These are phyloP conservation scores for Polyommatus iphigenia DNA, from an alignment of 2,888 invertebrate genomes.

Conservation along the genomic window DNA sequence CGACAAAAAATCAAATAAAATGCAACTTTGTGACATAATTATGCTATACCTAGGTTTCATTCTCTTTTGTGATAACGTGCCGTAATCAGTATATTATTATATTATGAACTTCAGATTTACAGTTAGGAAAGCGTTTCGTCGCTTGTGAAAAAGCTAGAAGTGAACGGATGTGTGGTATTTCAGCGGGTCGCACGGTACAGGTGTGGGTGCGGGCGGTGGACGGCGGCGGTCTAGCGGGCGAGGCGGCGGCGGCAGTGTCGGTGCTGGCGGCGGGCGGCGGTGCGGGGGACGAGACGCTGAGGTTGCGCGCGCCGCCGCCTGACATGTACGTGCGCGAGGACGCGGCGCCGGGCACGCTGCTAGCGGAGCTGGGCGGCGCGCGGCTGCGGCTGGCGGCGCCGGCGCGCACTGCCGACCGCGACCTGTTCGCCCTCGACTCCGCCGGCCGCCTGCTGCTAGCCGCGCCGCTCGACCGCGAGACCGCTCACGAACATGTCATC, in stretches of 20 bases:
- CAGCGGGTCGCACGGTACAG: conserved; percentile 89
- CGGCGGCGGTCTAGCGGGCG: conserved; percentile 88
- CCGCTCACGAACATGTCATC: conserved; percentile 84
- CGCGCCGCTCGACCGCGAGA: conserved; percentile 88
- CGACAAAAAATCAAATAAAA: too few relatives aligned
- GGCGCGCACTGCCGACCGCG: conserved; percentile 39
- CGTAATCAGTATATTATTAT: too few relatives aligned
- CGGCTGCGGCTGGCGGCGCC: conserved; percentile 41
- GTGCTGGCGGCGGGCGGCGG: conserved; percentile 82
- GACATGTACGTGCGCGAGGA: conserved; percentile 90
- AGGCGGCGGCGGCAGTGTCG: conserved; percentile 90
- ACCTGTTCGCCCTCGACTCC: conserved; percentile 40
- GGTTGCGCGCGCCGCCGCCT: conserved; percentile 86
- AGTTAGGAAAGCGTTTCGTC: too few relatives aligned
- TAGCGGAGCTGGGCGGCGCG: conserved; percentile 54
- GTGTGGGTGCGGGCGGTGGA: conserved; percentile 95
- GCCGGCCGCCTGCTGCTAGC: conserved; percentile 87
- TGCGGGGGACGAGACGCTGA: conserved; percentile 82
- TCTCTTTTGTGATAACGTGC: too few relatives aligned
- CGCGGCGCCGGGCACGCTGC: conserved; percentile 76
- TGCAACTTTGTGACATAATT: too few relatives aligned
- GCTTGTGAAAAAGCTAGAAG: background rate
- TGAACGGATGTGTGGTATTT: background rate
- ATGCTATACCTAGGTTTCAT: too few relatives aligned
- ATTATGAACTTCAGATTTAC: too few relatives aligned